Base-by-base conservation (phyloP, 2,888 invertebrate species). In the Diogma glabrata region DNA sequence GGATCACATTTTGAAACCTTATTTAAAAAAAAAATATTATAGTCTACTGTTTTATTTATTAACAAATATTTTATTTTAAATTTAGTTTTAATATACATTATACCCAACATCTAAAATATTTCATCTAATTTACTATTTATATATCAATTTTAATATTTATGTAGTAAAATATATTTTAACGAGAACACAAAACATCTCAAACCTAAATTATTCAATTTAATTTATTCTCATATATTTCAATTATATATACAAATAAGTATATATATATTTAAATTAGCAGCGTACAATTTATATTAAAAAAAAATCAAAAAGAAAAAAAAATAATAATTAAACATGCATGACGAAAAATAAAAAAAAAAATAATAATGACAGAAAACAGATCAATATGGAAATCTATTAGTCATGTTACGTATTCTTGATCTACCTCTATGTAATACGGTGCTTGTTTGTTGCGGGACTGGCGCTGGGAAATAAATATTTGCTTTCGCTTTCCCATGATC, bases 401-500 rank as follows among this genome's bases (percentile, higher is more conserved):
- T 30, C 46, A 46, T 46, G 46, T 46, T 46, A 65, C 70, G 69
- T 63, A 64, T 63, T 65, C 69, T 67, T 63, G 66, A 66, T 70
- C 70, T 70, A 70, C 70, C 70, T 70, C 70, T 68, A 58, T 70
- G 69, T 64, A 69, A 67, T 64, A 69, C 58, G 51, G 26, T 54
- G 19, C 58, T 58, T 53, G 64, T 46, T 24, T 46, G 46, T 24
- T 46, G 46, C 3, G 9, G 24, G 9, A 7, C 9, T 14, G 33
- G 24, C 14, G 48, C 30, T 26, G 66, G 61, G 63, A 67, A 62
- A 55, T 67, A 68, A 49, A 64, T 62, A 51, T 67, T 64, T 52
- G 70, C 70, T 61, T 70, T 70, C 54, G 65, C 64, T 60, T 69
- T 68, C 56, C 70, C 70, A 56, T 70, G 70, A 60, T 70, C 70